A percentile compares a stretch with the other conserved stretches of the same genome.
These are phyloP conservation scores for Lithobates sylvaticus DNA, from an alignment of 2,797 vertebrate genomes.

Conservation along the genomic window DNA sequence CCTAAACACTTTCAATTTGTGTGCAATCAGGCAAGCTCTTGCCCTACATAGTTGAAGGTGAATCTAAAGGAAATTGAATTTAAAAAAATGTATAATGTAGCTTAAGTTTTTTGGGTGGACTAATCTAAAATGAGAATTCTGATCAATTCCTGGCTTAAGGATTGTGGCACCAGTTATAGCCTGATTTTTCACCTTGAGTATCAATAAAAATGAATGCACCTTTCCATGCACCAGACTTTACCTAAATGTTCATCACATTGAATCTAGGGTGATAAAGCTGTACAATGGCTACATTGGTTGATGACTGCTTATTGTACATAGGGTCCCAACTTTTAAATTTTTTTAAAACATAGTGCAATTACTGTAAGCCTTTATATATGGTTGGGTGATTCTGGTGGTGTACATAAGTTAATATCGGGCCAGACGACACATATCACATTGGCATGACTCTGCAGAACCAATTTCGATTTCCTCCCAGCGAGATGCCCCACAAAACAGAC, in stretches of 20 bases:
- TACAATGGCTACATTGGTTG: not conserved
- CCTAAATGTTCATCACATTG: not conserved
- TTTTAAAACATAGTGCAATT: not conserved
- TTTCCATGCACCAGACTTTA: not conserved
- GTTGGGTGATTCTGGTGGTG: not conserved
- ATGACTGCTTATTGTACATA: not conserved
- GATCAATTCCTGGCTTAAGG: too few species aligned
- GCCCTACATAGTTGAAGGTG: too few species aligned
- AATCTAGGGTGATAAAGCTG: not conserved
- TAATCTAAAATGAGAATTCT: too few species aligned
- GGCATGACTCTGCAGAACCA: constrained; percentile 84
- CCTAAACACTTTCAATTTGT: too few species aligned
- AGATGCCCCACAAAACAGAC: constrained; percentile 79
- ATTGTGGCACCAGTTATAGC: too few species aligned
- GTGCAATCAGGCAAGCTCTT: too few species aligned
- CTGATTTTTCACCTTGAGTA: too few species aligned
- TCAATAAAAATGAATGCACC: too few species aligned
- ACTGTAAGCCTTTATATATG: not conserved
- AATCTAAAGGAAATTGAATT: too few species aligned
- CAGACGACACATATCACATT: constrained; percentile 88
- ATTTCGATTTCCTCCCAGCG: constrained; percentile 83
- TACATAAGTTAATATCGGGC: constrained; percentile 79
- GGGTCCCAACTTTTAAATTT: not conserved
- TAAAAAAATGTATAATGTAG: too few species aligned
- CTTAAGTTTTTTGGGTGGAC: too few species aligned